Conservation (phyloP, 2,113 vertebrate genomes). For the Apaloderma vittatum region DNA sequence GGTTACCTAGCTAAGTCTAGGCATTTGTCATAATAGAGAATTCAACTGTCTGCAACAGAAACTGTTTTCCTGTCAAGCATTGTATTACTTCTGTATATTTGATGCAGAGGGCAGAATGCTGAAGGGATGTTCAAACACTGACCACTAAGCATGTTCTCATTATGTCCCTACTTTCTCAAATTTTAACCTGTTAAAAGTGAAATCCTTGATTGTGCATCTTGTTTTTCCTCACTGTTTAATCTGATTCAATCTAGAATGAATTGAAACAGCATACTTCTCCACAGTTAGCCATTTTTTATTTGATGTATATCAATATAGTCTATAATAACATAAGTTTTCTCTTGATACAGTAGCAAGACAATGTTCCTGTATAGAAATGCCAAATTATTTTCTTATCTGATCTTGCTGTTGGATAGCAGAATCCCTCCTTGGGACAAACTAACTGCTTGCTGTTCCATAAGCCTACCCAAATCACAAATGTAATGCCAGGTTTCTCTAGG, state of each 20-base stretch:
- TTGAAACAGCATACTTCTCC: background rate
- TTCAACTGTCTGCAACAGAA: background rate
- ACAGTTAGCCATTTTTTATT: background rate
- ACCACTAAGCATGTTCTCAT: background rate
- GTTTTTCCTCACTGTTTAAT: background rate
- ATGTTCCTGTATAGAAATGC: background rate
- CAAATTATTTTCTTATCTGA: background rate
- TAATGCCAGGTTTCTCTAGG: constrained; percentile 2
- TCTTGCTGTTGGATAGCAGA: background rate
- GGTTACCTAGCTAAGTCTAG: background rate
- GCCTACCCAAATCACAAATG: background rate
- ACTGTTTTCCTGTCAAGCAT: background rate
- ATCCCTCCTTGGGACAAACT: background rate
- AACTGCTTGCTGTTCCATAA: background rate
- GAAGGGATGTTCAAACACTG: background rate
- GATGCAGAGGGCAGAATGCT: background rate
- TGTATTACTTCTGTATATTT: background rate
- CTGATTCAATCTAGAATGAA: background rate
- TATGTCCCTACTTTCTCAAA: background rate
- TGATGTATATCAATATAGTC: background rate
- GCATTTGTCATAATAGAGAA: background rate
- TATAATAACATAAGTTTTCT: background rate
- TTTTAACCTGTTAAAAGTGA: background rate
- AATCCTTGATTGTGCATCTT: background rate
- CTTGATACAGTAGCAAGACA: background rate